Percentiles rank a stretch among this genome's conserved stretches.
Evolutionary conservation across 1,140 invertebrate species (phyloP).

Genomic region (Brachionus paranguensis): DNA sequence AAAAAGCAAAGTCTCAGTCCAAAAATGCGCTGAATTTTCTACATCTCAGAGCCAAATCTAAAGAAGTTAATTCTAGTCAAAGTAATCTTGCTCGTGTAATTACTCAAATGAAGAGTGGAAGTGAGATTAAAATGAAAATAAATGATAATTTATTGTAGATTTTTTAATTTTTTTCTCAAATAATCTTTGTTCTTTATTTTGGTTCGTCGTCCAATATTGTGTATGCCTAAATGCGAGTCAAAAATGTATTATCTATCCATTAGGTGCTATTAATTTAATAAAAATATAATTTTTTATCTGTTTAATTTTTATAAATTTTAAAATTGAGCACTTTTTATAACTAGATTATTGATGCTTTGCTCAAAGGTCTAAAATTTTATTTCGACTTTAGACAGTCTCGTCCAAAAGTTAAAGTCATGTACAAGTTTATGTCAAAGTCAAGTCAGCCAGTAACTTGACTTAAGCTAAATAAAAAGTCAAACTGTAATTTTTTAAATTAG

Average conservation of each 20-base stretch:
- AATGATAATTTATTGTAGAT: neutral
- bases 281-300: neutral
- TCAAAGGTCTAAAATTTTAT: too few species aligned
- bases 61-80: neutral
- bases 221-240: neutral
- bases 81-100: neutral
- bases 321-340: neutral
- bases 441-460: too few species aligned
- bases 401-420: too few species aligned
- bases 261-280: neutral
- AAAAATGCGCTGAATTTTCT: neutral
- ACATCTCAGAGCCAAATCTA: neutral
- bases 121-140: conserved; percentile 24
- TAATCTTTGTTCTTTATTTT: neutral
- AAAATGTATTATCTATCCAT: neutral
- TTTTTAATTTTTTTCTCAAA: neutral
- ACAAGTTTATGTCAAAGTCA: too few species aligned
- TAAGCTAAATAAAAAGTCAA: too few species aligned
- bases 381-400: too few species aligned
- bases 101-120: neutral
- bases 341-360: too few species aligned
- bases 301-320: neutral
- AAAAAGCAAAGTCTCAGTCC: neutral
- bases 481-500: too few species aligned
- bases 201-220: neutral